Conservation (phyloP, 2,113 vertebrate species). For the Sminthopsis crassicaudata region DNA sequence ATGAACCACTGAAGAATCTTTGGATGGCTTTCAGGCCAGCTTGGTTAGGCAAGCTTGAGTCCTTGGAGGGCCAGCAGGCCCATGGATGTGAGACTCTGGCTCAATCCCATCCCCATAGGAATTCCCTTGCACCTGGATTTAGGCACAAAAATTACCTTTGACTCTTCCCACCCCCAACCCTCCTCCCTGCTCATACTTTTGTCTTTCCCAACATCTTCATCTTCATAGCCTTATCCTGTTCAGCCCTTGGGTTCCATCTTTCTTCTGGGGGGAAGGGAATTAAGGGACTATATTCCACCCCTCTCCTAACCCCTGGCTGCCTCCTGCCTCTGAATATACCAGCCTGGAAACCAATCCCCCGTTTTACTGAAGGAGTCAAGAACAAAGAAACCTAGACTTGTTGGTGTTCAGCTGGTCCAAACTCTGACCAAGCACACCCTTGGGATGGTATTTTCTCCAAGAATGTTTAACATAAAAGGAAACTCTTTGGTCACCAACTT, state of each 20-base stretch:
- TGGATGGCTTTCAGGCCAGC: constrained; percentile 11
- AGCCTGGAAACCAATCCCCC: constrained; percentile 71
- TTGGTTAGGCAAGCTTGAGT: constrained; percentile 23
- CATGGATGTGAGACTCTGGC: background rate
- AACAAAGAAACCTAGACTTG: background rate
- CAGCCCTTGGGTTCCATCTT: constrained; percentile 71
- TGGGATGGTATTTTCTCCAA: background rate
- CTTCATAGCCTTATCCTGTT: constrained; percentile 74
- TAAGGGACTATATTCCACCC: constrained; percentile 9
- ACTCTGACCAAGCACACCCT: background rate
- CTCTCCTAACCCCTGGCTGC: constrained; percentile 28
- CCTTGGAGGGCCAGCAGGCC: constrained; percentile 39
- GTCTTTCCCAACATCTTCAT: background rate
- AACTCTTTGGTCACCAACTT: background rate
- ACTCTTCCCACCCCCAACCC: background rate
- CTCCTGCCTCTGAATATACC: constrained; percentile 73
- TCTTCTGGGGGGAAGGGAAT: constrained; percentile 38
- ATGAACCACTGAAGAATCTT: background rate
- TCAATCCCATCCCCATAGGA: background rate
- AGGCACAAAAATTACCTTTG: constrained; percentile 42
- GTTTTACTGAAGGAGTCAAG: constrained; percentile 27
- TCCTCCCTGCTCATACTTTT: background rate
- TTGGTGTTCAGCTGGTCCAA: background rate
- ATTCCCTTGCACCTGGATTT: constrained; percentile 4
- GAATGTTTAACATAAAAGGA: background rate